Evolutionary conservation across 1,140 invertebrate genomes (phyloP).

Genomic region (Drosophila kurseongensis): DNA sequence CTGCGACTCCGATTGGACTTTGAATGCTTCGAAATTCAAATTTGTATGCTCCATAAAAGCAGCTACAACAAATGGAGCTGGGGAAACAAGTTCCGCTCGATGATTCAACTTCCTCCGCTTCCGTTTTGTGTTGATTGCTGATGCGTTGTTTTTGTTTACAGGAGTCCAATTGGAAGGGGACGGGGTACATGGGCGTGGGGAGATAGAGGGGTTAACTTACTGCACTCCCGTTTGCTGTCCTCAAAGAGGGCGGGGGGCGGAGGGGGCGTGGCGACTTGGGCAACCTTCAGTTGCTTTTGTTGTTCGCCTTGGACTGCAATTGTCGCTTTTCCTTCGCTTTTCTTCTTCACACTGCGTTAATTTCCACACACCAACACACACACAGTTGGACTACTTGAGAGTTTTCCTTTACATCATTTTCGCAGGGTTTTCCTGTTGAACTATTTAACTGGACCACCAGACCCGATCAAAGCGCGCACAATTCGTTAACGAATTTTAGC

Average conservation of each 20-base stretch:
- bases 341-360: slow-evolving; percentile 72
- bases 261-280: slow-evolving; percentile 5
- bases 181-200: neutral
- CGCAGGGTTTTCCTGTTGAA: neutral
- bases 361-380: slow-evolving; percentile 66
- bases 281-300: slow-evolving; percentile 39
- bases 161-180: slow-evolving; percentile 27
- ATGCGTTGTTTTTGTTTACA: slow-evolving; percentile 61
- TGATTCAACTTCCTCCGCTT: slow-evolving; percentile 72
- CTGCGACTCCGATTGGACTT: slow-evolving; percentile 33
- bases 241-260: neutral
- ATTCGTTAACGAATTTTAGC: neutral
- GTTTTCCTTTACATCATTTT: slow-evolving; percentile 54
- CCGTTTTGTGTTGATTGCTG: slow-evolving; percentile 48
- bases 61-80: slow-evolving; percentile 37
- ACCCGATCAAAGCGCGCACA: neutral
- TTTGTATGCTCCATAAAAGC: slow-evolving; percentile 49
- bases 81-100: slow-evolving; percentile 75
- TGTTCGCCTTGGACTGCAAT: slow-evolving; percentile 56
- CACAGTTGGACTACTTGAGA: slow-evolving; percentile 36
- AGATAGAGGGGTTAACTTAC: slow-evolving; percentile 13
- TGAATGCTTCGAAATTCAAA: slow-evolving; percentile 23
- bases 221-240: slow-evolving; percentile 28
- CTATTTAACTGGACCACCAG: neutral
- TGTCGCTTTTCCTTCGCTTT: slow-evolving; percentile 52